Evolutionary conservation across 2,797 vertebrate species (phyloP).

Genomic region (Anguilla pacifica): DNA sequence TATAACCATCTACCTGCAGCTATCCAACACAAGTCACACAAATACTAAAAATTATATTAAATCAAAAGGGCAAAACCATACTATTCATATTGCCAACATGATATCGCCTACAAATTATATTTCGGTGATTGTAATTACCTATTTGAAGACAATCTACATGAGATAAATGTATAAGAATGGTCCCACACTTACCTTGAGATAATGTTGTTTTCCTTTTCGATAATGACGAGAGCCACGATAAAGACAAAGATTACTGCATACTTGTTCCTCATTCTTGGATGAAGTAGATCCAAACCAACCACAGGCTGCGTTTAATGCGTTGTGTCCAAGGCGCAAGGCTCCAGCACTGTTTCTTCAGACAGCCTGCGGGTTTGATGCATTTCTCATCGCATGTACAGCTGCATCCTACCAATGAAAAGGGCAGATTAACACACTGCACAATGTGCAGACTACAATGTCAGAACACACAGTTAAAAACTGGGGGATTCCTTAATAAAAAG

Average conservation of each 20-base stretch:
- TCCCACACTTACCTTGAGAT: conserved; percentile 82
- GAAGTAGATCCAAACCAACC: background rate
- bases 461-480: too few species aligned
- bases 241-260: conserved; percentile 87
- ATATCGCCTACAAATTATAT: background rate
- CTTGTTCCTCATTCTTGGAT: conserved; percentile 87
- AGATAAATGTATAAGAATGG: background rate
- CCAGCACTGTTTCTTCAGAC: background rate
- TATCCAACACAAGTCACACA: background rate
- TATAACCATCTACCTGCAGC: background rate
- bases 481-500: too few species aligned
- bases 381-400: background rate
- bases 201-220: conserved; percentile 97
- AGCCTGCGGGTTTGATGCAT: background rate
- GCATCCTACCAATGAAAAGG: background rate
- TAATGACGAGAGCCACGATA: conserved; percentile 85
- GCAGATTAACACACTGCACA: background rate
- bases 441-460: background rate
- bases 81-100: background rate
- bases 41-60: background rate
- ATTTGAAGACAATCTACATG: too few species aligned
- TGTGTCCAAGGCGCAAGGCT: background rate
- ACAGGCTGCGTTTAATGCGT: background rate
- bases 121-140: background rate
- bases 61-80: background rate